Conservation (phyloP, 2,113 vertebrate genomes). For the Abramis brama region DNA sequence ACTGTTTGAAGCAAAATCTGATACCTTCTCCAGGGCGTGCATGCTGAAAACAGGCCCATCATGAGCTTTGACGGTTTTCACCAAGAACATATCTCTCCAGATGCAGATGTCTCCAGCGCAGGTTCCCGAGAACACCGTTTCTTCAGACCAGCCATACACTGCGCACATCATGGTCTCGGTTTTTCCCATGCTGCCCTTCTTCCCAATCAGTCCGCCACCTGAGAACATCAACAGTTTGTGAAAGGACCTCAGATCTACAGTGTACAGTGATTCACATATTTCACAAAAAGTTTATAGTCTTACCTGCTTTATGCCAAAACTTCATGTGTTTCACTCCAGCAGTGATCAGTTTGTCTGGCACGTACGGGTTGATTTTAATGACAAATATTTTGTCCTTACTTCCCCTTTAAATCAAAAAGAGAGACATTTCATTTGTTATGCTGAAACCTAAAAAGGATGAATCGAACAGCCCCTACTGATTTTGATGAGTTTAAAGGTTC, state of each 20-base stretch:
- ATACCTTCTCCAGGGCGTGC: constrained; percentile 96
- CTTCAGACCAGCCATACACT: constrained; percentile 96
- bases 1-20: not conserved
- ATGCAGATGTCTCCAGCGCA: constrained; percentile 95
- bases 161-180: constrained; percentile 97
- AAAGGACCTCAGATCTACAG: not conserved
- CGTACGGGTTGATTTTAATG: constrained; percentile 94
- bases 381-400: constrained; percentile 99
- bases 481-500: constrained; percentile 13
- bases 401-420: constrained; percentile 84
- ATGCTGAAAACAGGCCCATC: constrained; percentile 98
- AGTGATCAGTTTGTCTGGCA: constrained; percentile 96
- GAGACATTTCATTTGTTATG: not conserved
- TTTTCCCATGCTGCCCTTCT: constrained; percentile 90
- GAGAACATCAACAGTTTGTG: constrained; percentile 30
- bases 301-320: constrained; percentile 98
- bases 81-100: constrained; percentile 95
- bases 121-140: constrained; percentile 96
- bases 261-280: not conserved
- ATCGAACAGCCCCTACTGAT: not conserved
- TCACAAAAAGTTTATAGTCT: constrained; percentile 44
- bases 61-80: constrained; percentile 97
- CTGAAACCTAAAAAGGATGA: not conserved
- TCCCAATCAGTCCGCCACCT: constrained; percentile 96
- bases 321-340: constrained; percentile 97